Evolutionary conservation across 2,888 invertebrate species (phyloP).

Genomic region (Ormyrus rosae): DNA sequence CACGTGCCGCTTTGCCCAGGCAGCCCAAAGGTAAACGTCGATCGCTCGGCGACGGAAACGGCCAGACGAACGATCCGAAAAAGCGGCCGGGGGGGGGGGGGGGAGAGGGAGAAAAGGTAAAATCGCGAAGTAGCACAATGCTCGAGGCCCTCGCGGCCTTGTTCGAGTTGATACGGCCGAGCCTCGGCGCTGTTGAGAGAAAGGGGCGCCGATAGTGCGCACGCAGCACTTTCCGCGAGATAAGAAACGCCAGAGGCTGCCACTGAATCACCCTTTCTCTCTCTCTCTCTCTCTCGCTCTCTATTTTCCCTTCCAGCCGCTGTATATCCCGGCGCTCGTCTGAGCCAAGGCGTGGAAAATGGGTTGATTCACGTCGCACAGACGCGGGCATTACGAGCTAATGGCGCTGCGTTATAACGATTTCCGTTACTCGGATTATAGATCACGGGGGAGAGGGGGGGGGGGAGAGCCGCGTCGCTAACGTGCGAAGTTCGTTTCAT

Average conservation of each 20-base stretch:
- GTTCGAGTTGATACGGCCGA: conserved; percentile 61
- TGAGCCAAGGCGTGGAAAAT: conserved; percentile 33
- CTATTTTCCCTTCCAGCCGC: conserved; percentile 4
- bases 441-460: conserved; percentile 1
- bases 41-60: neutral
- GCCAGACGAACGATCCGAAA: neutral
- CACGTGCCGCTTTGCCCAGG: conserved; percentile 11
- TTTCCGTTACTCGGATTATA: conserved; percentile 41
- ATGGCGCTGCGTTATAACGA: conserved; percentile 31
- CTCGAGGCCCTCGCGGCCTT: neutral
- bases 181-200: conserved; percentile 11
- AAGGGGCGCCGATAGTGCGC: conserved; percentile 60
- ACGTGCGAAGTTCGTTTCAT: conserved; percentile 48
- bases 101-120: neutral
- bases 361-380: conserved; percentile 31
- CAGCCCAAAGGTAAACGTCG: neutral
- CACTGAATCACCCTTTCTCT: conserved; percentile 48
- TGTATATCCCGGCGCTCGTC: neutral
- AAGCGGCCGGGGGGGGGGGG: neutral
- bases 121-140: conserved; percentile 15
- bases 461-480: neutral
- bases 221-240: conserved; percentile 62
- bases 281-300: neutral
- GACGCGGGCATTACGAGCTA: conserved; percentile 2
- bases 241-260: conserved; percentile 59